phyloP scores from a whole-genome alignment of 1,140 invertebrate species.

The Zaprionus vittiger region DNA sequence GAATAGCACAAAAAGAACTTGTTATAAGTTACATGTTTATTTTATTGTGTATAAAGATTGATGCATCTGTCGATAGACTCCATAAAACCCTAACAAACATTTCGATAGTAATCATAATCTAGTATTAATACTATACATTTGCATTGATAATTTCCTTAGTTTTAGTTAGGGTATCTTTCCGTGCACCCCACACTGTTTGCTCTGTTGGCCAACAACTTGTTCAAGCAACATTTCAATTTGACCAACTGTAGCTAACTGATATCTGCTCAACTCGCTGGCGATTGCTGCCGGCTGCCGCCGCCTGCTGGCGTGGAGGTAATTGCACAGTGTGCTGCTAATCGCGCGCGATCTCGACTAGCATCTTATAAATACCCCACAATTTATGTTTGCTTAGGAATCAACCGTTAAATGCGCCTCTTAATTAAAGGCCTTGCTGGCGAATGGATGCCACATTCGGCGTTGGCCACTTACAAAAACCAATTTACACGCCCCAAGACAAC shows the following conservation, averaged over 20 bases:
- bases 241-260: conserved; percentile 29
- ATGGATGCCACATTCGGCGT: conserved; percentile 25
- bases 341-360: conserved; percentile 62
- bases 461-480: conserved; percentile 46
- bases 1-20: no score
- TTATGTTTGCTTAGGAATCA: conserved; percentile 74
- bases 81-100: no score
- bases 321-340: conserved; percentile 56
- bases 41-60: no score
- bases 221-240: conserved; percentile 50
- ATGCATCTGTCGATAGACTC: no score
- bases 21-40: no score
- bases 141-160: background rate
- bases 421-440: conserved; percentile 47
- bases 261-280: conserved; percentile 20
- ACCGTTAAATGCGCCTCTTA: conserved; percentile 68
- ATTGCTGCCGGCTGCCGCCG: conserved; percentile 4
- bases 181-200: background rate
- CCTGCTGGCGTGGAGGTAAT: conserved; percentile 23
- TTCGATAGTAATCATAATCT: background rate
- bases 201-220: conserved; percentile 22
- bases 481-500: conserved; percentile 60
- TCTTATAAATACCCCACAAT: conserved; percentile 77
- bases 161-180: background rate
- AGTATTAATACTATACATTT: background rate